These are phyloP conservation scores for Athalia cordata DNA, from an alignment of 2,888 invertebrate genomes.

Conservation along the genomic window DNA sequence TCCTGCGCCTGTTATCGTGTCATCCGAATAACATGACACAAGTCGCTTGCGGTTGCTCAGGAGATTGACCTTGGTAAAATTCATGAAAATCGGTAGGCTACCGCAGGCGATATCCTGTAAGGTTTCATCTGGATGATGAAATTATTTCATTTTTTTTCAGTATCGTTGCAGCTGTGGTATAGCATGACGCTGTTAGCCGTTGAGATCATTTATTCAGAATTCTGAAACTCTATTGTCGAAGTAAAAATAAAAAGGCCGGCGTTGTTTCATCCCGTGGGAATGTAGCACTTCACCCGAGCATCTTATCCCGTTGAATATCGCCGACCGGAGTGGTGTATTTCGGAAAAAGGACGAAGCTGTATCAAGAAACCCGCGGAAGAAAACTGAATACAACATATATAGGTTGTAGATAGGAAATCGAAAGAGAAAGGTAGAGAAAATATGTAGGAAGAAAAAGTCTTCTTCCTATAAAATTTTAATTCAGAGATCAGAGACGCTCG, in stretches of 20 bases:
- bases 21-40: neutral
- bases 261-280: conserved; percentile 28
- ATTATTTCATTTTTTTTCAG: no score
- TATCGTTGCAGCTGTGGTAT: neutral
- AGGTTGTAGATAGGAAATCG: neutral
- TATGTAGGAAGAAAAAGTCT: conserved; percentile 13
- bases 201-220: conserved; percentile 40
- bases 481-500: conserved; percentile 20
- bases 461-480: conserved; percentile 13
- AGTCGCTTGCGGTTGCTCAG: no score
- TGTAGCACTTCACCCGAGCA: neutral
- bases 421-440: conserved; percentile 14
- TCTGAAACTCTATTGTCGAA: conserved; percentile 17
- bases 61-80: no score
- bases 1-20: neutral
- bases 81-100: no score
- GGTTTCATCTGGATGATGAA: no score
- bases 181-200: neutral
- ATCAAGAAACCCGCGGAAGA: conserved; percentile 25
- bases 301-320: conserved; percentile 2
- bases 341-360: no score
- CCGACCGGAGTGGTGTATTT: neutral
- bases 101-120: no score
- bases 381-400: conserved; percentile 9
- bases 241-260: neutral